Evolutionary conservation across 2,888 invertebrate species (phyloP), one percentile per base, ranked within the genome.

Genomic region (Noctuana brunneofusca): DNA sequence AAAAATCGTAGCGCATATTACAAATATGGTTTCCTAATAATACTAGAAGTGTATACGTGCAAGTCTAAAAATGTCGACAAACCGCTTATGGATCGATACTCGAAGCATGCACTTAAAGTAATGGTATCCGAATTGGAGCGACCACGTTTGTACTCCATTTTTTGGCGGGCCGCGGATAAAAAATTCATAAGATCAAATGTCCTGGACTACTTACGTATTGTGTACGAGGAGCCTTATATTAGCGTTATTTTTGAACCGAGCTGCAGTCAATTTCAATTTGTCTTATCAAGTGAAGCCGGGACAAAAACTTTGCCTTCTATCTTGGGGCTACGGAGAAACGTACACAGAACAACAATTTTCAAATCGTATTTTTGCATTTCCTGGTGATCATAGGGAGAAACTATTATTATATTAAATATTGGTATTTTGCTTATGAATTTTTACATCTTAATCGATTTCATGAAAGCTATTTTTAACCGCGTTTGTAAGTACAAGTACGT

Each of bases 81-180:
- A 38, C 62, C 18, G 24, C 20, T 22, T 12, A 12, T 18, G 49
- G 38, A 57, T 64, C 60, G 52, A 65, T 65, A 60, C 32, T 58
- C 66, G 64, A 75, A 76, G 69, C 71, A 70, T 82, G 80, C 86
- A 86, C 85, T 87, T 81, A 84, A 74, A 75, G 74, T 86, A 85
- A 86, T 87, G 77, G 81, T 74, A 76, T 76, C 74, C 66, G 71
- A 83, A 76, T 75, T 71, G 68, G 64, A 73, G 69, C 68, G 67
- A 73, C 76, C 78, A 75, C 79, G 77, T 74, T 69, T 70, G 74
- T 69, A 64, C 65, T 69, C 72, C 68, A 74, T 79, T 83, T 84
- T 84, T 84, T 79, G 77, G 73, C 69, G 69, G 69, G 65, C 65
- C 46, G 65, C 38, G 62, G 67, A 77, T 86, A 79, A 83, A 84